phyloP scores from a whole-genome alignment of 2,797 vertebrate genomes.

The Argyrosomus regius region DNA sequence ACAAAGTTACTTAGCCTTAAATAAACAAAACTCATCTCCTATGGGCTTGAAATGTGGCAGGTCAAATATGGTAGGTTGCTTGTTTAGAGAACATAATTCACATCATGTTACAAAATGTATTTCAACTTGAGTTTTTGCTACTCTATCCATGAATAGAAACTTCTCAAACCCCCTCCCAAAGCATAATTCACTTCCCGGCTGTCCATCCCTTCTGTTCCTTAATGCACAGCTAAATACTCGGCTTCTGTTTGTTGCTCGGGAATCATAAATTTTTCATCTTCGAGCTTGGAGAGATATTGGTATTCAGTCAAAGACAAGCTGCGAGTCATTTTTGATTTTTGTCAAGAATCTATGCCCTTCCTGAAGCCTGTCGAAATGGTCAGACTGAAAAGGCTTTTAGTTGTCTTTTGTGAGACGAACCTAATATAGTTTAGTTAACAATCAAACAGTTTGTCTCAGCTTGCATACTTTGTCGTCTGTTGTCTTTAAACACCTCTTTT shows the following conservation, averaged over 20 bases:
- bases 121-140: neutral
- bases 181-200: neutral
- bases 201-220: neutral
- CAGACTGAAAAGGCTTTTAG: neutral
- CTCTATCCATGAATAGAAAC: neutral
- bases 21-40: neutral
- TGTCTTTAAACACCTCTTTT: constrained; percentile 36
- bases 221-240: neutral
- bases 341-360: neutral
- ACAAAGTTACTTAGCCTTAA: neutral
- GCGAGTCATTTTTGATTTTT: neutral
- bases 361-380: neutral
- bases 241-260: neutral
- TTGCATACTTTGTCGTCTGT: constrained; percentile 27
- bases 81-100: neutral
- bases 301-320: neutral
- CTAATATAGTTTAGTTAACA: neutral
- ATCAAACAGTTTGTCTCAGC: neutral
- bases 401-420: neutral
- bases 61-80: neutral
- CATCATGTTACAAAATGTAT: neutral
- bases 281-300: neutral
- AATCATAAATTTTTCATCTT: neutral
- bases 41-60: neutral
- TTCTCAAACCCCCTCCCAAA: neutral